Evolutionary conservation across 1,140 invertebrate genomes (phyloP), one percentile per base, ranked within the genome.

Genomic region (Magallana ariakensis): DNA sequence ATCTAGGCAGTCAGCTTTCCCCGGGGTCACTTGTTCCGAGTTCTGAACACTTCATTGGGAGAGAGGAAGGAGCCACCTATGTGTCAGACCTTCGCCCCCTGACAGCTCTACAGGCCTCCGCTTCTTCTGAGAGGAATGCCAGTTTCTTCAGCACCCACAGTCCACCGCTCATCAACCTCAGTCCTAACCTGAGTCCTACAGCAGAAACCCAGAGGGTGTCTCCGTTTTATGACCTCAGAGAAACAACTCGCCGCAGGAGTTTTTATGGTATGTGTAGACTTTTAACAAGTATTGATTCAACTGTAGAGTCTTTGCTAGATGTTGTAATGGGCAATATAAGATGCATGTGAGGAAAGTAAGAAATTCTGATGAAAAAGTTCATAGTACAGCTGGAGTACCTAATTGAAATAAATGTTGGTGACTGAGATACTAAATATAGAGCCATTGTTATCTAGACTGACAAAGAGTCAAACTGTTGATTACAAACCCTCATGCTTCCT

Each of bases 151-250:
- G 93, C 86, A 93, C 94, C 11, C 93, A 93, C 88, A 94, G 93
- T 89, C 94, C 94, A 15, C 94, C 94, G 6, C 92, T 94, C n/a
- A 87, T 94, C 56, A 94, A 94, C 87, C 89, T 94, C 3, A 94
- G 94, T 90, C 94, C 94, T 19, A 94, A 94, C 86, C 88, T 94
- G 57, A 94, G 93, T 87, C 93, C 93, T 13, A 82, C 90, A 55
- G 92, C 91, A n/a, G 92, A 93, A 62, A 88, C 90, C 56, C 92
- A 93, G 57, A 89, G 93, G 66, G 91, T 89, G 8, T 94, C 94
- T 22, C 93, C 93, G n/a, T 91, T 92, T 87, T 94, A 94, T 90
- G 94, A 94, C 81, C 87, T 94, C 57, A 89, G 93, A 62, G 94
- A 94, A 87, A 91, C 92, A 3, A 94, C 93, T 57, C 84, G 93